Base-by-base conservation (phyloP, 2,113 vertebrate genomes). In the Pandion haliaetus region DNA sequence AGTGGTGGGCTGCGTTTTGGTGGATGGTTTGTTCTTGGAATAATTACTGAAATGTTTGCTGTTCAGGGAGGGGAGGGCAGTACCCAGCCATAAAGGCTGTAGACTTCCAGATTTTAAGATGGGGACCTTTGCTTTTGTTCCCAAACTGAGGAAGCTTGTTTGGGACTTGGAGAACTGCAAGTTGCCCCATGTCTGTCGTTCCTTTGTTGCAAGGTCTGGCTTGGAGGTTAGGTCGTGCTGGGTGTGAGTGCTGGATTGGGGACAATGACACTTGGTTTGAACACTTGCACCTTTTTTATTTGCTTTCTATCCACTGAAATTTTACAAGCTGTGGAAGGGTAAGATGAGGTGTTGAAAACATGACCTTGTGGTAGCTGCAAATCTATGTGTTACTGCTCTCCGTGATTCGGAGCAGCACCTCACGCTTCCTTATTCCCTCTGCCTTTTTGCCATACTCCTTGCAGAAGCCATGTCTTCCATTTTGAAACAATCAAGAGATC, bases 241-340 rank as follows among this genome's bases (percentile, higher is more conserved):
- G 24, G 24, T 11, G 1, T 0, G 1, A 3, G 3, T 17, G 11
- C 36, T 74, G 32, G 4, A 3, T 0, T 55, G 44, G 14, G n/a
- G 36, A 44, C 17, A 36, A 2, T 38, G 49, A 34, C 18, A 6
- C 34, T 54, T 66, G 28, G 24, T 69, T 92, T 83, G 36, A 80
- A 21, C 15, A 8, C 25, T 54, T 2, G 3, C 10, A 23, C 31
- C 2, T 38, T 61, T 44, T 34, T 52, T 34, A 3, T 79, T 67
- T 87, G 38, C 16, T 24, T 29, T 52, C 38, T 71, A 10, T 25
- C 29, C 1, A 2, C 61, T 78, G 61, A 38, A 58, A 63, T 47
- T 42, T 87, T 74, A 14, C 11, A 70, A 42, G 18, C 29, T 88
- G 45, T 58, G 45, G 45, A 87, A 84, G 40, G 14, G 40, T 79